Evolutionary conservation across 2,113 vertebrate species (phyloP), one percentile per base, ranked within the genome.

Genomic region (Pachyramphus minor): DNA sequence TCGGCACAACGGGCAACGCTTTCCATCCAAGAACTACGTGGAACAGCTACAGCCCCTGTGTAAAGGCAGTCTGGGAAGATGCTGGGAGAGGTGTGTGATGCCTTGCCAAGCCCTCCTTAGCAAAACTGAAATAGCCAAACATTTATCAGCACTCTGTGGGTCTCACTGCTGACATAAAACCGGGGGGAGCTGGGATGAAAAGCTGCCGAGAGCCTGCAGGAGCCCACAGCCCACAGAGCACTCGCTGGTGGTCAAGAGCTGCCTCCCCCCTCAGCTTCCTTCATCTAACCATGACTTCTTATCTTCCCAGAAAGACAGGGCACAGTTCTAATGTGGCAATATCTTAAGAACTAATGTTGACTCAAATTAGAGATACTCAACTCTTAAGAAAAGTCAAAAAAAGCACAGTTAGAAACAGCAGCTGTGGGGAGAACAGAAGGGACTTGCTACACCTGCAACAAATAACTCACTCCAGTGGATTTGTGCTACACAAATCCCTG

Each of bases 231-330:
- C 76, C 63, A 39, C 9, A 0, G 1, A 84, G 86, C 25, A 5
- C 35, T 9, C 0, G 0, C 27, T 0, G 0, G 25, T 24, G 44
- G 58, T 24, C 31, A 1, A 58, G 82, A 84, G 71, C 42, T 55
- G 62, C 66, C 49, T 18, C 28, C 23, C 15, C 21, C 9, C 13
- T 63, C n/a, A 50, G 4, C 35, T 79, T 59, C 77, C 45, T 33
- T 71, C 68, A n/a, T 49, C 58, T 56, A 31, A 60, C 20, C 67
- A 28, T 7, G 31, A 16, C 6, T 55, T 47, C 45, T 22, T 6
- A 22, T 6, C 45, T 62, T 37, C 20, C 33, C 60, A 77, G 55
- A 50, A 75, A 55, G 8, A 63, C 45, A 64, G 30, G 52, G 52
- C 64, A 44, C 42, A 44, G n/a, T 17, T 22, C 19, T 35, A 27